Evolutionary conservation across 2,888 invertebrate species (phyloP), one percentile per base, ranked within the genome.

Genomic region (Argyresthia albistria): DNA sequence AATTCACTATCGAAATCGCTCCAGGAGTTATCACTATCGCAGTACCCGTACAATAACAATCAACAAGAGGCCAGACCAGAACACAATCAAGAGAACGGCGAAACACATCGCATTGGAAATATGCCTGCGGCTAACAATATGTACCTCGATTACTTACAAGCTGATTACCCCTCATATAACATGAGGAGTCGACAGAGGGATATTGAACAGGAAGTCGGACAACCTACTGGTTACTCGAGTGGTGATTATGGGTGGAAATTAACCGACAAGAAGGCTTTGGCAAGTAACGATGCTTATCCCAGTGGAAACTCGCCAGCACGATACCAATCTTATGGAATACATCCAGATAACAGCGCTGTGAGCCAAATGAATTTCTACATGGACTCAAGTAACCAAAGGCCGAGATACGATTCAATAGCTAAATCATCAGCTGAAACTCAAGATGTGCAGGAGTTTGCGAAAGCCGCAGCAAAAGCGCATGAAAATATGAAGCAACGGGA

Each of bases 161-260:
- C 84, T 1, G 82, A 84, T 56, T 77, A 73, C 56, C 75, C 76
- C 58, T 52, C 60, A 12, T 60, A 69, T 39, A 76, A 65, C 56
- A 77, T 69, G 10, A 82, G 72, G 65, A 59, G 62, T 54, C 68
- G 70, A 16, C 62, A 67, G 0, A 74, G 73, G 61, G 80, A 81
- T 54, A 54, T 69, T 9, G 81, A 84, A 46, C 75, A 73, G 51
- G 79, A 80, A 58, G 68, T 66, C 7, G 67, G 66, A 39, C 80
- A 78, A 54, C 59, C 70, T 52, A 73, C 73, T 11, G 59, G 66
- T 37, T 88, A 87, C 57, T 82, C 88, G 0, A 78, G 82, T 52
- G 87, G 87, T 10, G 87, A 88, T 58, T 88, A 78, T 59, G 88
- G 88, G 1, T 88, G 88, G 88, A 87, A 83, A 63, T 54, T 88